Evolutionary conservation across 2,888 invertebrate genomes (phyloP).

Genomic region (Matsumyia berberina): DNA sequence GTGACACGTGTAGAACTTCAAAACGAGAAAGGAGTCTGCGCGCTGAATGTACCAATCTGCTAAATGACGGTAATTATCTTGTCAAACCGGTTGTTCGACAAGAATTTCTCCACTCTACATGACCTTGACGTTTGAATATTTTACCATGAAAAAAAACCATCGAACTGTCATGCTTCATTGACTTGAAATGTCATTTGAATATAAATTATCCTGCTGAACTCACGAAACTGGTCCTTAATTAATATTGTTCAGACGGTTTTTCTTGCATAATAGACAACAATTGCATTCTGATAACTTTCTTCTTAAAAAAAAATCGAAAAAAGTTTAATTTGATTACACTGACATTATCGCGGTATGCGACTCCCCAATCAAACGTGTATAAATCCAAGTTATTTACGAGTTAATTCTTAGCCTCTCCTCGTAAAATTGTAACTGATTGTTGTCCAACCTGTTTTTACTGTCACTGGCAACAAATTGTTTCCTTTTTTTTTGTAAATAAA

Average conservation of each 20-base stretch:
- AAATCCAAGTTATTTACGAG: constrained; percentile 7
- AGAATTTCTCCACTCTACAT: neutral
- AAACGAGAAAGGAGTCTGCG: neutral
- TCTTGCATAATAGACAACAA: no score
- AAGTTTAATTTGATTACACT: constrained; percentile 12
- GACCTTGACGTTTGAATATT: constrained; percentile 24
- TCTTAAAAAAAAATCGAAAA: no score
- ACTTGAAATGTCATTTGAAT: no score
- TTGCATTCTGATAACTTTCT: no score
- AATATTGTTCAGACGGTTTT: no score
- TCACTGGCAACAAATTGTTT: neutral
- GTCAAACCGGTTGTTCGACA: constrained; percentile 23
- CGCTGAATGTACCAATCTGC: neutral
- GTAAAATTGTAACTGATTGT: neutral
- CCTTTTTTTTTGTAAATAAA: neutral
- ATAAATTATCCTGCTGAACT: no score
- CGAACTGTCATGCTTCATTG: no score
- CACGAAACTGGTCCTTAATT: no score
- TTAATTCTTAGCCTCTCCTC: neutral
- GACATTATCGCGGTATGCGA: neutral
- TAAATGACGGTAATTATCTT: constrained; percentile 17
- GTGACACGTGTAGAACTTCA: constrained; percentile 22
- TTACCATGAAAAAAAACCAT: neutral
- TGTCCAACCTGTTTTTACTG: neutral
- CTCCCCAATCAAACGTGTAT: neutral